Evolutionary conservation across 2,888 invertebrate species (phyloP), one percentile per base, ranked within the genome.

Genomic region (Acanthopleura granulata): DNA sequence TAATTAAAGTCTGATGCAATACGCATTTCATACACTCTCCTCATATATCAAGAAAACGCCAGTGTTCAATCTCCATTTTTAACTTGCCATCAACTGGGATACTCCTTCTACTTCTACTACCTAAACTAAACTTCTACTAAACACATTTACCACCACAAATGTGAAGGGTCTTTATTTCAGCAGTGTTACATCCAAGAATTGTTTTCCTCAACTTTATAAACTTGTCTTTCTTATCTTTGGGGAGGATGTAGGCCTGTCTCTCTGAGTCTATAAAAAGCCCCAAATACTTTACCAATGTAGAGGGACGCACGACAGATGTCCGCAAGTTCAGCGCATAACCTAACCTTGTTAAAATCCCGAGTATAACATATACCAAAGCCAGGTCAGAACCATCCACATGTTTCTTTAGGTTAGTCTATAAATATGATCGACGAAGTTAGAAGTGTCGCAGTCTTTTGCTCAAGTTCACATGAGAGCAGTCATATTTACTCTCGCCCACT

Each of bases 281-380:
- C n/a, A 77, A 50, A 74, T 30, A 77, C 62, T 62, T 70, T 16
- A 74, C 18, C 9, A 9, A 40, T 3, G 11, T 22, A 3, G 70
- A 3, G 0, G 77, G 73, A 15, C 15, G 22, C 0, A 73, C 49
- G 3, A n/a, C 16, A 70, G 62, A 29, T 27, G 75, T 77, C 18
- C 40, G 30, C 9, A 72, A 4, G 1, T 62, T 49, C 0, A 77
- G 30, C 0, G 77, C 71, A 62, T 77, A 77, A 49, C 77, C 62
- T n/a, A 77, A 29, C 14, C 74, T 18, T n/a, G 75, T 74, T 30
- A 76, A 22, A 14, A 74, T 11, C 4, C 69, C 40, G 57, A 74
- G 1, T 9, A 77, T 16, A 16, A 49, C 22, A 62, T 51, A 75
- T 12, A 14, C 40, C 11, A 49, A 0, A 18, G 66, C 11, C 9